A percentile compares a stretch with the other conserved stretches of the same genome.
Conservation (phyloP, 2,113 vertebrate genomes). For the Aphelocoma coerulescens region DNA sequence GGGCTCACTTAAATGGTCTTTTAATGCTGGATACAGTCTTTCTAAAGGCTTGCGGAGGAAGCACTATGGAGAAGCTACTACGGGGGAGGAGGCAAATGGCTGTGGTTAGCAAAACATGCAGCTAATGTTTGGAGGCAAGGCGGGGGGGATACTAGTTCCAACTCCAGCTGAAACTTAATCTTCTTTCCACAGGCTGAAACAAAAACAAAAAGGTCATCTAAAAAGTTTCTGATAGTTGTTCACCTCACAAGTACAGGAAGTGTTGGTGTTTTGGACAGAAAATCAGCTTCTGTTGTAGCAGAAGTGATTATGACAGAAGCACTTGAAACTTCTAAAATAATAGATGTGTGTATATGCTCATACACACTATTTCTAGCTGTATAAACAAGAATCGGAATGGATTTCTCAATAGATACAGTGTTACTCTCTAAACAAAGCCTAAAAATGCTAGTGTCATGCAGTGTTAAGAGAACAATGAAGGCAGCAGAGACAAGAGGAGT, state of each 20-base stretch:
- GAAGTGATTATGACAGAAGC: background rate
- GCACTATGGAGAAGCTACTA: background rate
- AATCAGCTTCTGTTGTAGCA: background rate
- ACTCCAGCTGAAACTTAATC: background rate
- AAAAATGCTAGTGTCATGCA: background rate
- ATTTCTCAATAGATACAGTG: background rate
- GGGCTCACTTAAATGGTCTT: background rate
- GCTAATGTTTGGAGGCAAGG: background rate
- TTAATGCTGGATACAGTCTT: background rate
- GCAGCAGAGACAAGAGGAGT: background rate
- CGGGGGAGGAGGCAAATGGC: background rate
- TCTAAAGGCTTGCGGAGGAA: background rate
- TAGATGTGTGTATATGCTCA: background rate
- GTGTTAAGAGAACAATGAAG: background rate
- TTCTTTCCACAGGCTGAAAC: background rate
- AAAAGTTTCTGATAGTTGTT: background rate
- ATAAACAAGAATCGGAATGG: background rate
- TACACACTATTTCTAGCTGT: background rate
- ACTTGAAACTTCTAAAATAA: background rate
- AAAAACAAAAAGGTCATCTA: background rate
- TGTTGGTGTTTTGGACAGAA: background rate
- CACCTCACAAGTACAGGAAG: background rate
- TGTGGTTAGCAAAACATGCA: fast-evolving
- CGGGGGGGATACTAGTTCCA: fast-evolving
- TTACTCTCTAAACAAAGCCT: background rate